Evolutionary conservation across 2,113 vertebrate species (phyloP), one percentile per base, ranked within the genome.

Genomic region (Eretmochelys imbricata): DNA sequence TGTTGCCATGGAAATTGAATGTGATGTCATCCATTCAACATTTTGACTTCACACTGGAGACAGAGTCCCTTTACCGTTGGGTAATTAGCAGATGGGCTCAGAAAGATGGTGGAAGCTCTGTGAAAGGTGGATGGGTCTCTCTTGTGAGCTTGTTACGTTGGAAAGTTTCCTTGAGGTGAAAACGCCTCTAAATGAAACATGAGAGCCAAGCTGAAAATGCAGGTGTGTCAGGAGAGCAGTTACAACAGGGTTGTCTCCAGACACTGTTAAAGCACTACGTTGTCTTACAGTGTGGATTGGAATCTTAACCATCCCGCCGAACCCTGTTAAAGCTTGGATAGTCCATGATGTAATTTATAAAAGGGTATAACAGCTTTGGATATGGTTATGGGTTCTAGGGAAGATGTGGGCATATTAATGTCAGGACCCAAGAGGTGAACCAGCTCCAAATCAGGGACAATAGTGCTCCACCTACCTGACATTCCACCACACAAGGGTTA

Each of bases 111-210:
- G 93, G 79, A 16, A 9, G 42, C 3, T 27, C 42, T 9, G 46
- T 50, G 91, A 89, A 59, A 80, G 14, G 46, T 46, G 87, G 76
- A 76, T 59, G 89, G 59, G 83, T 87, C 94, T 93, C 75, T 93
- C 29, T 93, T 94, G 80, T 10, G 22, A 76, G 22, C 24, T 38
- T 42, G 22, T 27, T 76, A 12, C 13, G 20, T 25, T 76, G n/a
- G 72, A 6, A 38, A 76, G 20, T 20, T 25, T 76, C 38, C 86
- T 12, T 17, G n/a, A 65, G 88, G 20, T 0, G 1, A 90, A 93
- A 96, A 49, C 20, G 38, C 57, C 79, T 91, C 79, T 89, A 65
- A 9, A 85, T 22, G 82, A 93, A 93, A 84, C 78, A 49, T 19
- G 20, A 85, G 51, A 85, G 48, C 85, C 65, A 91, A 93, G 89